Conservation (phyloP, 1,140 invertebrate genomes). For the Spodoptera frugiperda region DNA sequence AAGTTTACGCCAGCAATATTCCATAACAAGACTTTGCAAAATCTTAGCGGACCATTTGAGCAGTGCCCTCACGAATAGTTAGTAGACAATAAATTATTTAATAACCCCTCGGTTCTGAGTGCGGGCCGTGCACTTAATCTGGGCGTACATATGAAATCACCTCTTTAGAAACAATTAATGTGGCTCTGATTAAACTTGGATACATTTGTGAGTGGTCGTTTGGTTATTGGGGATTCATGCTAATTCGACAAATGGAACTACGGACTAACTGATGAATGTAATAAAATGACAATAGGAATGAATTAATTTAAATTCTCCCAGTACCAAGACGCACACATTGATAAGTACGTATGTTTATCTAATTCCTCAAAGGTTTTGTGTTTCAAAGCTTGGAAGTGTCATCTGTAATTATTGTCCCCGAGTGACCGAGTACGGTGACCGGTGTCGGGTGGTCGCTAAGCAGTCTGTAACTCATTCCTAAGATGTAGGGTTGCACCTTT, state of each 20-base stretch:
- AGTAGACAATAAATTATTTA: slow-evolving; percentile 84
- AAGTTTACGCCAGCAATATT: slow-evolving; percentile 72
- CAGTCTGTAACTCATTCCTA: slow-evolving; percentile 61
- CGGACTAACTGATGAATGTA: not conserved
- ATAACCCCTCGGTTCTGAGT: slow-evolving; percentile 72
- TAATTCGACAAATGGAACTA: slow-evolving; percentile 13
- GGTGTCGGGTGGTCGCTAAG: slow-evolving; percentile 64
- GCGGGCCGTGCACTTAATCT: slow-evolving; percentile 77
- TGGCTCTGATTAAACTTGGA: slow-evolving; percentile 65
- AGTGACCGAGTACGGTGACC: slow-evolving; percentile 64
- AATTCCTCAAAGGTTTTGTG: slow-evolving; percentile 59
- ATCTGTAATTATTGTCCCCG: slow-evolving; percentile 74
- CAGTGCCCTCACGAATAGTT: slow-evolving; percentile 77
- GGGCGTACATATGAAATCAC: slow-evolving; percentile 77
- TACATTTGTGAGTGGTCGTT: slow-evolving; percentile 23
- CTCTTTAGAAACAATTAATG: slow-evolving; percentile 83
- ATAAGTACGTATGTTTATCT: slow-evolving; percentile 43
- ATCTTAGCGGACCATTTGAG: slow-evolving; percentile 77
- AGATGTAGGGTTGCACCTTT: slow-evolving; percentile 43
- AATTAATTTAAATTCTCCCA: not conserved
- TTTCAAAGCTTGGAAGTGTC: slow-evolving; percentile 72
- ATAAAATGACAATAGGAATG: too few relatives aligned
- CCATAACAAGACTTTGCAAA: slow-evolving; percentile 72
- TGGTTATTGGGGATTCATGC: slow-evolving; percentile 21
- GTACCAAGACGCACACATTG: too few relatives aligned